Evolutionary conservation across 2,797 vertebrate species (phyloP).

Genomic region (Hylomyscus alleni): DNA sequence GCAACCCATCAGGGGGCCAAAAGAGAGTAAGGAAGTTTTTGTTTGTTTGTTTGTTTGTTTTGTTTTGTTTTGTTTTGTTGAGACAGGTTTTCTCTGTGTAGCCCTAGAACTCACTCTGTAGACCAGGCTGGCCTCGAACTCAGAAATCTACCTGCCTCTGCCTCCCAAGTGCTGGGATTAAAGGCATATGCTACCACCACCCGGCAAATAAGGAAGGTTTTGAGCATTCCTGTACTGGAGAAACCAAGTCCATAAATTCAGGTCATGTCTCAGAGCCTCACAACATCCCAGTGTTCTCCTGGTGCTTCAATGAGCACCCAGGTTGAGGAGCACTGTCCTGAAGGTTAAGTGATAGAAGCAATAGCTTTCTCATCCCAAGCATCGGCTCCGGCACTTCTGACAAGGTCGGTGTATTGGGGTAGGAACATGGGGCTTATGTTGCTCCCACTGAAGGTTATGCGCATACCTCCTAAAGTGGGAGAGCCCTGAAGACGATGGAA

Average conservation of each 20-base stretch:
- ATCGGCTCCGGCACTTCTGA: neutral
- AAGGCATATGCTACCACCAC: no score
- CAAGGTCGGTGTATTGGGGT: neutral
- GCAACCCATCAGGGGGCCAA: neutral
- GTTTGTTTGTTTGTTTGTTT: no score
- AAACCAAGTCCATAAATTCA: neutral
- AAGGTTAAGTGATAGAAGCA: neutral
- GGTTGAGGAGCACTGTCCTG: neutral
- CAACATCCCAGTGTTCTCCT: neutral
- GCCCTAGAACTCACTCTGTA: no score
- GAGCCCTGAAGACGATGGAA: conserved; percentile 26
- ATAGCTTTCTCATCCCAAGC: neutral
- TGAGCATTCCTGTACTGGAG: neutral
- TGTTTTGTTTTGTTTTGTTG: no score
- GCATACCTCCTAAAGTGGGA: neutral
- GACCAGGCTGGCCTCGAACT: no score
- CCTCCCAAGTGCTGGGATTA: no score
- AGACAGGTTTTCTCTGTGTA: no score
- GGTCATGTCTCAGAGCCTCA: neutral
- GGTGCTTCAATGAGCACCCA: neutral
- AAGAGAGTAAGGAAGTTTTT: neutral
- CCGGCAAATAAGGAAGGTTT: neutral
- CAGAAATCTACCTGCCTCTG: no score
- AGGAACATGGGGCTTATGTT: neutral
- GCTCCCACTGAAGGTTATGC: neutral